Evolutionary conservation across 2,113 vertebrate species (phyloP).

Genomic region (Turnix velox): DNA sequence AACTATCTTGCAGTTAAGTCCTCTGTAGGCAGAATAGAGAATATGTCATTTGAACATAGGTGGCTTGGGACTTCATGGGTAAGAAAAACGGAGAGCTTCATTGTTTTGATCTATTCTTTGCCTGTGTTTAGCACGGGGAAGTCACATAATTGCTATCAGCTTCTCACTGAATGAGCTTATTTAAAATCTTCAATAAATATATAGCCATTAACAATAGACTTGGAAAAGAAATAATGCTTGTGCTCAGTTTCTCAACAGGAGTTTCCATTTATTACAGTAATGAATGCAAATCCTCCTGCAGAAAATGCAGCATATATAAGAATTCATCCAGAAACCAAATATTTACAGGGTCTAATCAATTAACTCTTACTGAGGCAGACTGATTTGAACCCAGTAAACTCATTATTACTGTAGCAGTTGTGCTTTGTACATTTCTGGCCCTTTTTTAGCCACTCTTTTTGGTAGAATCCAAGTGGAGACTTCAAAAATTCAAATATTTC

Average conservation of each 20-base stretch:
- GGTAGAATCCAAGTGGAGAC: not conserved
- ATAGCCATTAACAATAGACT: not conserved
- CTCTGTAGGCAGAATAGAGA: constrained; percentile 31
- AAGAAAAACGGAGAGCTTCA: not conserved
- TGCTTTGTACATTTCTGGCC: not conserved
- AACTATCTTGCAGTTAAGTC: constrained; percentile 46
- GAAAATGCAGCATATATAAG: not conserved
- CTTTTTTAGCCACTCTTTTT: not conserved
- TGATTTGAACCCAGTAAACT: not conserved
- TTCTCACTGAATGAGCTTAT: constrained; percentile 29
- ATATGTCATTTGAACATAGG: constrained; percentile 48
- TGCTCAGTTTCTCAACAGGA: not conserved
- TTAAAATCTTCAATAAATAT: constrained; percentile 20
- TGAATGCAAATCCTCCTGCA: not conserved
- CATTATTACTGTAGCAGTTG: not conserved
- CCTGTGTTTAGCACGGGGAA: constrained; percentile 21
- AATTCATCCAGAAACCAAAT: not conserved
- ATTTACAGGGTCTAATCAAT: not conserved
- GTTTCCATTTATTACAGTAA: not conserved
- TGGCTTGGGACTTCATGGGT: constrained; percentile 24
- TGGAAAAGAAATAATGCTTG: not conserved
- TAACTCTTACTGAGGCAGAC: not conserved
- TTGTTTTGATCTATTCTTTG: constrained; percentile 40
- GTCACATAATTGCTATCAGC: not conserved
- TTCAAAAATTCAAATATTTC: not conserved